Evolutionary conservation across 2,888 invertebrate species (phyloP), one percentile per base, ranked within the genome.

Genomic region (Griposia aprilina): DNA sequence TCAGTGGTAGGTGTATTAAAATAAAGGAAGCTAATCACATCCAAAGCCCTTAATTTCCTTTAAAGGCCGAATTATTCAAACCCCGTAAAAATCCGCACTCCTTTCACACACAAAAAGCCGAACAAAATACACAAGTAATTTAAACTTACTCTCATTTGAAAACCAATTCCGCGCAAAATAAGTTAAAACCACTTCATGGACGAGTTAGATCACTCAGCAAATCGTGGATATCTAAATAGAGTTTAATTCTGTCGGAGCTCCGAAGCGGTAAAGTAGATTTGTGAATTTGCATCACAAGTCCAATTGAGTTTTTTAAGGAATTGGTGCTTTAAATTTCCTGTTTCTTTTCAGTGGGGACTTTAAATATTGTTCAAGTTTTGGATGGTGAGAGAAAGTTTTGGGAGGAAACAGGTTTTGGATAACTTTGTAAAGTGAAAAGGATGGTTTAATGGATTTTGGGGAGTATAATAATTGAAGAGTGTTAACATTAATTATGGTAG

Each of bases 161-260:
- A 88, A 86, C 72, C 82, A 88, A 89, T 88, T 85, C 62, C 76
- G 63, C 67, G 68, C 78, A 72, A 89, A 88, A 82, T 86, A 88
- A 88, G 85, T 88, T 83, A 74, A 82, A 85, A 85, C 82, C 85
- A 87, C 87, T 89, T 85, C 80, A 87, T 88, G 82, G 87, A 84
- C 74, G 80, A 82, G 82, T 85, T 87, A 86, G 85, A 90, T 90
- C 86, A 84, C 80, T 85, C 90, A 85, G 88, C 82, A 78, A 87
- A 89, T 87, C 89, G 85, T 72, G 82, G 84, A 87, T 87, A 88
- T 88, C 89, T 91, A 90, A 90, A 90, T 90, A 88, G 85, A 91
- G 85, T 90, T 90, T 90, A 91, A 91, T 90, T 91, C 87, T 83
- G 83, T 80, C 80, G 80, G 76, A 85, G 86, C 88, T 85, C 79